A percentile compares a stretch with the other conserved stretches of the same genome.
Evolutionary conservation across 2,888 invertebrate genomes (phyloP).

Genomic region (Choreutis nemorana): DNA sequence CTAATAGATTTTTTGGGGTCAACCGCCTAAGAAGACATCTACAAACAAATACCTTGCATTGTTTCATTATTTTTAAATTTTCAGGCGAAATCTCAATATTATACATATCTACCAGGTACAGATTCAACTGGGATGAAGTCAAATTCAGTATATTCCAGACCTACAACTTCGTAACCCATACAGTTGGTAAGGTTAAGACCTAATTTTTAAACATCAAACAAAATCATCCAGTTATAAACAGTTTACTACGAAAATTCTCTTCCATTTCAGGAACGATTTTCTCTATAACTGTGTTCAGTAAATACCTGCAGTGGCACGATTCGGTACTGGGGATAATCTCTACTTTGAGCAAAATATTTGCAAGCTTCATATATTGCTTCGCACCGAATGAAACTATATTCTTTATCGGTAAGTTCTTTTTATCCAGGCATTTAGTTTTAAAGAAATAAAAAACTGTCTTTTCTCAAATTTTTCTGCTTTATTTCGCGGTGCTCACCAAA

Average conservation of each 20-base stretch:
- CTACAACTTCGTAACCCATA: conserved; percentile 46
- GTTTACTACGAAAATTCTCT: not conserved
- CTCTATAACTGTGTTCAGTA: conserved; percentile 30
- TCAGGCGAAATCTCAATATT: conserved; percentile 48
- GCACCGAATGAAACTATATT: conserved; percentile 73
- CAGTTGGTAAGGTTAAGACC: conserved; percentile 40
- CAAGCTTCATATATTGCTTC: conserved; percentile 77
- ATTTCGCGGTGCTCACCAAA: too few species aligned
- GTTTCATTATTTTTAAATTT: too few species aligned
- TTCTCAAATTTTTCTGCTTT: too few species aligned
- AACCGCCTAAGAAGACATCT: too few species aligned
- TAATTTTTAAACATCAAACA: conserved; percentile 1
- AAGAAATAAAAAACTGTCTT: too few species aligned
- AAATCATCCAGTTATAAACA: not conserved
- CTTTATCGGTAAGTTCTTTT: conserved; percentile 64
- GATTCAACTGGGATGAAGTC: conserved; percentile 56
- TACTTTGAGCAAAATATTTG: conserved; percentile 76
- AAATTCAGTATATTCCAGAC: conserved; percentile 49
- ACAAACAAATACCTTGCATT: too few species aligned
- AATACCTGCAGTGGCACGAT: conserved; percentile 36
- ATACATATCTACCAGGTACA: conserved; percentile 45
- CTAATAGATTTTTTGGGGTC: too few species aligned
- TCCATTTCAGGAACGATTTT: conserved; percentile 39
- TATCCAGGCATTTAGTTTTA: too few species aligned
- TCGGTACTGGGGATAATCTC: conserved; percentile 77